phyloP scores from a whole-genome alignment of 2,113 vertebrate genomes.

The Podarcis cretensis region DNA sequence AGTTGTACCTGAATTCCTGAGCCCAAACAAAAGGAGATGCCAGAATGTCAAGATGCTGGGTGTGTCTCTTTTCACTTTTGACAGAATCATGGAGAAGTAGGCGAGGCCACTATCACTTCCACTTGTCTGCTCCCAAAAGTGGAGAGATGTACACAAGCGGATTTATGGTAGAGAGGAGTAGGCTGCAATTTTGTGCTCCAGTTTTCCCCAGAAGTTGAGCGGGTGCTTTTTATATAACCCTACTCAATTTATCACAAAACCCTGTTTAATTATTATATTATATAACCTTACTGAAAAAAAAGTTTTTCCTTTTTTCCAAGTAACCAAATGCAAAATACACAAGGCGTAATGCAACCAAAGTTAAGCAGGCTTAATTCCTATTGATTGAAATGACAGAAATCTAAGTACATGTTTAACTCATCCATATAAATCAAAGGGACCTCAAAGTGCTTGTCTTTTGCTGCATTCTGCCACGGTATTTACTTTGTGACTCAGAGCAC shows the following conservation, averaged over 20 bases:
- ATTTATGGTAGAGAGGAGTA: not conserved
- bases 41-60: not conserved
- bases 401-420: not conserved
- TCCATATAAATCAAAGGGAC: not conserved
- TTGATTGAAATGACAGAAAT: not conserved
- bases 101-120: not conserved
- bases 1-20: not conserved
- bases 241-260: not conserved
- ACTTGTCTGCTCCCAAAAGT: not conserved
- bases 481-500: not conserved
- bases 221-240: not conserved
- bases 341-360: not conserved
- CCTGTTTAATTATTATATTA: not conserved
- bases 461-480: not conserved
- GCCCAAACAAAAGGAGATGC: not conserved
- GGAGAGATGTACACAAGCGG: not conserved
- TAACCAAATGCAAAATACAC: not conserved
- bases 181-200: not conserved
- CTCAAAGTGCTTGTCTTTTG: not conserved
- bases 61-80: not conserved
- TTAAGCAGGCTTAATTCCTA: not conserved
- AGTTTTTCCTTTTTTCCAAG: not conserved
- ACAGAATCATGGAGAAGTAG: not conserved
- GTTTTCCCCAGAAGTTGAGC: not conserved
- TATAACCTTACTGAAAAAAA: not conserved